Percentiles rank a stretch among this genome's conserved stretches.
These are phyloP conservation scores for Mormoops blainvillei DNA, from an alignment of 2,113 vertebrate species.

Conservation along the genomic window DNA sequence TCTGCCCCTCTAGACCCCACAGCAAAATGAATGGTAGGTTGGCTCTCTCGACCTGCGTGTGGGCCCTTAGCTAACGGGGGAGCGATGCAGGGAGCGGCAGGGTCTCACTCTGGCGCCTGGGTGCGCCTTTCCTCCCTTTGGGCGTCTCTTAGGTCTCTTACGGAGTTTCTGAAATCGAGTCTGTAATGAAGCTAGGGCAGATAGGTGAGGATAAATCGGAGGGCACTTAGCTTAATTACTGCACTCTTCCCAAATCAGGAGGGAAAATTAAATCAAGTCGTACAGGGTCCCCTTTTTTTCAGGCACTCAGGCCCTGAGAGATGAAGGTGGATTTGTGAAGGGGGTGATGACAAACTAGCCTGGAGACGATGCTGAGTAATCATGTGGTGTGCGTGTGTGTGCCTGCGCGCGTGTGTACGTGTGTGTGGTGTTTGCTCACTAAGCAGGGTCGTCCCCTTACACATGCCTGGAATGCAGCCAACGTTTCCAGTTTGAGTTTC, in stretches of 20 bases:
- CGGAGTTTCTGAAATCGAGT: background rate
- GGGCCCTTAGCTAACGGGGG: background rate
- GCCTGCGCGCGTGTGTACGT: background rate
- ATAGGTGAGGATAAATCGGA: background rate
- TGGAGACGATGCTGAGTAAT: slow-evolving; percentile 19
- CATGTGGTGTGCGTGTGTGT: background rate
- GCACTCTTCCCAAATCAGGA: background rate
- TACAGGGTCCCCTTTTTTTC: background rate
- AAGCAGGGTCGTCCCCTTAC: slow-evolving; percentile 86
- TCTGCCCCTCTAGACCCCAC: slow-evolving; percentile 83
- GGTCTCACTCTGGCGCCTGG: background rate
- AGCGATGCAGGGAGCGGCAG: background rate
- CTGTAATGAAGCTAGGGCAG: background rate
- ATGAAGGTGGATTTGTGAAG: background rate
- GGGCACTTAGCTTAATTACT: background rate
- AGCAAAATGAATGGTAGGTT: slow-evolving; percentile 90
- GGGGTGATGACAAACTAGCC: background rate
- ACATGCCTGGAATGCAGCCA: slow-evolving; percentile 94
- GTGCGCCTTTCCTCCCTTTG: background rate
- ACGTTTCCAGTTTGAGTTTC: slow-evolving; percentile 96
- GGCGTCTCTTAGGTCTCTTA: background rate
- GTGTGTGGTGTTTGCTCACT: slow-evolving; percentile 31
- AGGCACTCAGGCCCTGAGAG: background rate
- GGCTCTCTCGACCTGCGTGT: background rate
- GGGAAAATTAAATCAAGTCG: background rate